These are phyloP conservation scores for Dipodomys spectabilis DNA, from an alignment of 2,113 vertebrate genomes.

Conservation along the genomic window DNA sequence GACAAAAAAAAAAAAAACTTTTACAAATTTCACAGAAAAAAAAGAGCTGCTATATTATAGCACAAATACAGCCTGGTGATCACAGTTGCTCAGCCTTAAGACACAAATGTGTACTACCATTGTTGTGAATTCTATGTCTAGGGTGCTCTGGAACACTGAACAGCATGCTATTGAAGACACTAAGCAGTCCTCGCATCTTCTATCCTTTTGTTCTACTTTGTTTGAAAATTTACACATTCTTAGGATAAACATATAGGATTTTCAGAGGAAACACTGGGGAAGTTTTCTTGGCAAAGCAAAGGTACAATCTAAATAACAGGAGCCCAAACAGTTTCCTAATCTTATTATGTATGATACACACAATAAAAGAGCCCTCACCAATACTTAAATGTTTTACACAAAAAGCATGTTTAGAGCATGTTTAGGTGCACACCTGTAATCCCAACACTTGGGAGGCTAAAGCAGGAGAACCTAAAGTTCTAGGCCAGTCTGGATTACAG, in stretches of 20 bases:
- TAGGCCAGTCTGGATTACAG: no score
- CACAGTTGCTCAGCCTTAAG: not conserved
- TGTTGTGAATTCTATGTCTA: not conserved
- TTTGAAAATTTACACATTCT: not conserved
- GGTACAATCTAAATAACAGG: not conserved
- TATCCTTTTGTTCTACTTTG: not conserved
- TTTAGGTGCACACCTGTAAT: no score
- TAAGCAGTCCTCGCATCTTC: rapidly evolving
- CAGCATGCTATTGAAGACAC: not conserved
- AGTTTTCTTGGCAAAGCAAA: not conserved
- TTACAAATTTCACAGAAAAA: not conserved
- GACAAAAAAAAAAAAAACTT: no score
- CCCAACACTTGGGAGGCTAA: no score
- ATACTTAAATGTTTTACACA: not conserved
- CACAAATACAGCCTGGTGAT: not conserved
- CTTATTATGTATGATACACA: not conserved
- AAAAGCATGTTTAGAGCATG: not conserved
- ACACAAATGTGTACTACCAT: not conserved
- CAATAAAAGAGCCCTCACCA: not conserved
- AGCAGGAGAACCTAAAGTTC: no score
- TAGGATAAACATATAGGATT: not conserved
- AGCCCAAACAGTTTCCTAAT: not conserved
- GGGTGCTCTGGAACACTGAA: not conserved
- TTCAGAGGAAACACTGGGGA: not conserved
- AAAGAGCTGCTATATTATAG: not conserved